Base-by-base conservation (phyloP, 1,140 invertebrate species). In the Diuraphis noxia region DNA sequence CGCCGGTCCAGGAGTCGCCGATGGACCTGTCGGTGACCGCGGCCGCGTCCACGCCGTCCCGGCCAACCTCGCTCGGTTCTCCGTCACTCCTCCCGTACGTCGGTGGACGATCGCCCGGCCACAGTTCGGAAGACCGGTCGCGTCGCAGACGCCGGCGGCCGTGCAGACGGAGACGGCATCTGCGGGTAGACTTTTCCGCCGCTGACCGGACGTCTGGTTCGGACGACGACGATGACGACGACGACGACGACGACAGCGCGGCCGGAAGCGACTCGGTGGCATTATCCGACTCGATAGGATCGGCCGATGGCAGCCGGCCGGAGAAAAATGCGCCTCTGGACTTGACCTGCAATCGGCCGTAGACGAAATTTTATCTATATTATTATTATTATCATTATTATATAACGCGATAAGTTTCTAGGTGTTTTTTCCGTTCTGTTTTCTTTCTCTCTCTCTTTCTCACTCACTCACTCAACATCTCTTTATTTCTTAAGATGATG, bases 21-120 rank as follows among this genome's bases (percentile, higher is more conserved):
- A 92, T 92, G 81, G 92, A 92, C 86, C 63, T 92, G 13, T 92
- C 92, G 30, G 77, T 91, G 23, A 85, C 85, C 72, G 72, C 86
- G 46, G 79, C 89, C 41, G 81, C 34, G 56, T 56, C n/a, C 13
- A n/a, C 92, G 46, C 40, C 85, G n/a, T 25, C 56, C 8, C 40
- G 36, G 56, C 43, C 49, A 2, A 43, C 34, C 23, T 52, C 86
- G 0, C 25, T 38, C 34, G 9, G n/a, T 30, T 21, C 6, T 21
- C 36, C 81, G 13, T n/a, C 72, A 23, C 34, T 72, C 41, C 17
- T 23, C 30, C 34, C 41, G 34, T n/a, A 90, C 91, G 92, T 77
- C 87, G 92, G 63, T 91, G 81, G 92, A 34, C 91, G 41, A 23
- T 92, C 84, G 34, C 92, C 25, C 36, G 40, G 23, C 13, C 34